phyloP scores from a whole-genome alignment of 1,140 invertebrate genomes.

The Zaprionus kolodkinae region DNA sequence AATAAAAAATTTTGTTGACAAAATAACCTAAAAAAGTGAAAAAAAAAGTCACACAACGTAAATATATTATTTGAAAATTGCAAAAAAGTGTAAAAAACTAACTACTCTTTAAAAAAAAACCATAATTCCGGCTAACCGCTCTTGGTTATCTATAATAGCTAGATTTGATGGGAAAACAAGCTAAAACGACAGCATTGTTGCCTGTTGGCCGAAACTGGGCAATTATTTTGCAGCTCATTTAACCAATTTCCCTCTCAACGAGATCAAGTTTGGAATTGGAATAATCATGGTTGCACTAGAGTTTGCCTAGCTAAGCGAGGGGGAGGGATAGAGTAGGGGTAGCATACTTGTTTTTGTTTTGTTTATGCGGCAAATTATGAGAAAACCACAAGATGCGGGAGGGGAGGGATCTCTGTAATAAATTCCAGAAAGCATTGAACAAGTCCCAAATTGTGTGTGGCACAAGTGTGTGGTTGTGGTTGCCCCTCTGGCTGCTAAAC shows the following conservation, averaged over 20 bases:
- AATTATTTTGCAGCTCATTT: slow-evolving; percentile 68
- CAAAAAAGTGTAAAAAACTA: too few relatives aligned
- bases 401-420: slow-evolving; percentile 16
- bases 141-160: too few relatives aligned
- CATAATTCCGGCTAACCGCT: too few relatives aligned
- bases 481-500: not conserved
- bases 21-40: too few relatives aligned
- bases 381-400: slow-evolving; percentile 40
- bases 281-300: slow-evolving; percentile 6
- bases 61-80: too few relatives aligned
- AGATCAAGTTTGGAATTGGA: slow-evolving; percentile 28
- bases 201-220: slow-evolving; percentile 1
- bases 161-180: too few relatives aligned
- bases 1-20: too few relatives aligned
- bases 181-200: not conserved
- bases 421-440: slow-evolving; percentile 26
- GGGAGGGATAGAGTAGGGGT: not conserved
- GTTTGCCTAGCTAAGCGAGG: not conserved
- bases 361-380: slow-evolving; percentile 39
- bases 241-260: slow-evolving; percentile 51
- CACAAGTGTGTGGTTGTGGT: not conserved
- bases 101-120: too few relatives aligned
- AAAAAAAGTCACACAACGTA: too few relatives aligned
- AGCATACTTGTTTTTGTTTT: not conserved
- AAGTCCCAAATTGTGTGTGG: slow-evolving; percentile 23